phyloP scores from a whole-genome alignment of 2,888 invertebrate genomes.

The Drosophila limbata region DNA sequence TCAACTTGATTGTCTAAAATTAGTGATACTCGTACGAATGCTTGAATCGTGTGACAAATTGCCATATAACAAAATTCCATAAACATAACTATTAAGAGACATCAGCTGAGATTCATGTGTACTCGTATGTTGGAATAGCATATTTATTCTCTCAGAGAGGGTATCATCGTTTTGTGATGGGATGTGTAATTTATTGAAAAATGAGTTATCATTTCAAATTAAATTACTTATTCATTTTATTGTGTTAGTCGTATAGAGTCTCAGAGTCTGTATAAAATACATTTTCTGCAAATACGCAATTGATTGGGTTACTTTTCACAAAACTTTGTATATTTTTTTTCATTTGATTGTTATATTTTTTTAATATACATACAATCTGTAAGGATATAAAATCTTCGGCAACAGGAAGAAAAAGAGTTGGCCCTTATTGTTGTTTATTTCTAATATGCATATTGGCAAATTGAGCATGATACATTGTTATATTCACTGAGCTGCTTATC shows the following conservation, averaged over 20 bases:
- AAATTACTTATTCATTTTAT: not conserved
- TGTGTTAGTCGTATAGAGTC: not conserved
- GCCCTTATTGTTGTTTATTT: constrained; percentile 25
- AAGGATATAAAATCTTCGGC: not conserved
- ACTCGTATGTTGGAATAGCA: constrained; percentile 9
- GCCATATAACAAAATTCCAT: constrained; percentile 44
- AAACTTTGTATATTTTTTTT: no score
- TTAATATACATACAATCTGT: not conserved
- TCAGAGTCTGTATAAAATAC: no score
- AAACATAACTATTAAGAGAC: constrained; percentile 13
- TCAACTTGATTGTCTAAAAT: constrained; percentile 37
- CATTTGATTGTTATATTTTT: not conserved
- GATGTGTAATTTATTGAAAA: not conserved
- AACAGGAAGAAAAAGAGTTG: not conserved
- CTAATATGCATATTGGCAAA: constrained; percentile 10
- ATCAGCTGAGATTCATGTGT: constrained; percentile 21
- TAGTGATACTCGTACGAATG: constrained; percentile 21
- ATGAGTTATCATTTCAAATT: not conserved
- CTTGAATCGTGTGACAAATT: constrained; percentile 73
- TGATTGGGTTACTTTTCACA: no score
- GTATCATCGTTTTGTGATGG: not conserved
- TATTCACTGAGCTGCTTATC: constrained; percentile 44
- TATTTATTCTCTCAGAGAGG: not conserved
- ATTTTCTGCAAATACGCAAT: no score
- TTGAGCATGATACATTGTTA: constrained; percentile 21